phyloP scores from a whole-genome alignment of 2,888 invertebrate genomes.

The Chrysina gloriosa region DNA sequence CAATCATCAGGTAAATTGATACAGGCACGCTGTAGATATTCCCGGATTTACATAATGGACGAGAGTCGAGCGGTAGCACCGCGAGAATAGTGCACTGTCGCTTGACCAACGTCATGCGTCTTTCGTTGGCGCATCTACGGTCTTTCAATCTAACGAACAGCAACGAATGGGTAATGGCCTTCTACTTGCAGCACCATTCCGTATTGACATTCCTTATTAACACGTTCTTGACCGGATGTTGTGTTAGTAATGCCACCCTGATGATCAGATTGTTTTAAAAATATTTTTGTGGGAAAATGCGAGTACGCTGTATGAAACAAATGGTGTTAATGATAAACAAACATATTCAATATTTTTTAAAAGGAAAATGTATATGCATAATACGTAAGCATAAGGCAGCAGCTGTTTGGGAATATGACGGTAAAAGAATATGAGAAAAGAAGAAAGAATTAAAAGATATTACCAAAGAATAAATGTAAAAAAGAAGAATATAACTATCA shows the following conservation, averaged over 20 bases:
- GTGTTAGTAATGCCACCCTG: conserved; percentile 16
- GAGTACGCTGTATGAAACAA: background rate
- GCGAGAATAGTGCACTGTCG: conserved; percentile 49
- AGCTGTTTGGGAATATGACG: no score
- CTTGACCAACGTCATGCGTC: conserved; percentile 51
- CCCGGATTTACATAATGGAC: conserved; percentile 56
- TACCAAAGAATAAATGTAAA: no score
- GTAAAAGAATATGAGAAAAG: no score
- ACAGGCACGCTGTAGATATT: conserved; percentile 53
- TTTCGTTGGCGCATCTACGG: conserved; percentile 54
- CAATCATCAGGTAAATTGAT: conserved; percentile 57
- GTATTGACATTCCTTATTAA: conserved; percentile 17
- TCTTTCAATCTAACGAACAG: conserved; percentile 46
- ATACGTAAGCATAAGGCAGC: no score
- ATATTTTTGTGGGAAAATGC: background rate
- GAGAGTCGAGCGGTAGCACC: conserved; percentile 52
- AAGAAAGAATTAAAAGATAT: no score
- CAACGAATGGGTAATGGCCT: background rate
- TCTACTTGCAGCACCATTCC: conserved; percentile 6
- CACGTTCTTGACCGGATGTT: conserved; percentile 28
- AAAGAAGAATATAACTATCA: no score
- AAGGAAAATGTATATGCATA: no score
- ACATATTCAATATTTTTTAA: no score
- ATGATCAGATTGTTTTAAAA: background rate
- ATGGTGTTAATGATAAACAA: no score